Percentiles rank a stretch among this genome's conserved stretches.
Evolutionary conservation across 1,140 invertebrate genomes (phyloP).

Genomic region (Rhopalosiphum padi): DNA sequence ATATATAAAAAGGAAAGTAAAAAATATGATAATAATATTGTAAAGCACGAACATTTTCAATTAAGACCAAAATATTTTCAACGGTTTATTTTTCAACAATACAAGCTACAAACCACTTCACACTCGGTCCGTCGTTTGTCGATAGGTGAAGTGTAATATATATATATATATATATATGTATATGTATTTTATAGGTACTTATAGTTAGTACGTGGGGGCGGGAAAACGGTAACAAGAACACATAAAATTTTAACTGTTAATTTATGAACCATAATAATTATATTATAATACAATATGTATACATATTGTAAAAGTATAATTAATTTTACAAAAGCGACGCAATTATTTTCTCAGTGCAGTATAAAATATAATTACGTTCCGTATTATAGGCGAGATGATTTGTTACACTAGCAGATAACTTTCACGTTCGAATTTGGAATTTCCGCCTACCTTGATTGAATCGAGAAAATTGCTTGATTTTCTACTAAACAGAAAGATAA

Average conservation of each 20-base stretch:
- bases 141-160: not conserved
- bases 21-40: not conserved
- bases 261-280: conserved; percentile 15
- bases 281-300: conserved; percentile 10
- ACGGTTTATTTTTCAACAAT: not conserved
- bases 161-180: not conserved
- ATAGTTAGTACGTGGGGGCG: not conserved
- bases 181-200: not conserved
- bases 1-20: not conserved
- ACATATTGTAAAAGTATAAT: not conserved
- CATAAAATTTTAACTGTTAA: not conserved
- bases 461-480: not conserved
- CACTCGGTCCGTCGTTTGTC: not conserved
- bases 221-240: not conserved
- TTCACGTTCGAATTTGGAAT: not conserved
- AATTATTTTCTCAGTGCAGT: not conserved
- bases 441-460: not conserved
- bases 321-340: not conserved
- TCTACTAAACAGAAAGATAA: not conserved
- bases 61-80: not conserved
- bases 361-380: conserved; percentile 5
- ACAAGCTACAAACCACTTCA: not conserved
- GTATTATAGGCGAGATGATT: not conserved
- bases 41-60: conserved; percentile 18
- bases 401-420: not conserved